These are phyloP conservation scores for Brachyhypopomus gauderio DNA, from an alignment of 2,113 vertebrate genomes.

Conservation along the genomic window DNA sequence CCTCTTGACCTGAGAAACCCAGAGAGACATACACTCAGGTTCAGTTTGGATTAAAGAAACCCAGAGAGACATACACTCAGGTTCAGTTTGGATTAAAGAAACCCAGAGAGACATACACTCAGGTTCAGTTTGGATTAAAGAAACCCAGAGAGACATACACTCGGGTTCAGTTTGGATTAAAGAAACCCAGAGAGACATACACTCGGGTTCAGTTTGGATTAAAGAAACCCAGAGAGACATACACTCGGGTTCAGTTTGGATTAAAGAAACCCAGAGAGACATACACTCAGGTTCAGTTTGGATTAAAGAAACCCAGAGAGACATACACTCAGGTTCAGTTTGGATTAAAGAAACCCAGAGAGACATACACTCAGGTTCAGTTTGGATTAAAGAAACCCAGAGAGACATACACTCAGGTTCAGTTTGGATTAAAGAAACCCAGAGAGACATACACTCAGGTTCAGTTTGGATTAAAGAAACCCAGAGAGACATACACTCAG, in stretches of 20 bases:
- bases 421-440: background rate
- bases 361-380: background rate
- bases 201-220: background rate
- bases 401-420: background rate
- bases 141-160: slow-evolving; percentile 10
- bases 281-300: background rate
- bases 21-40: background rate
- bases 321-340: background rate
- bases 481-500: background rate
- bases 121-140: background rate
- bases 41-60: background rate
- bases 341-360: slow-evolving; percentile 7
- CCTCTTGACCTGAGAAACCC: slow-evolving; percentile 79
- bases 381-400: background rate
- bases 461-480: background rate
- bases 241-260: background rate
- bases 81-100: background rate
- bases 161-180: background rate
- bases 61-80: background rate
- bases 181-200: background rate
- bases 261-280: slow-evolving; percentile 1
- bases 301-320: slow-evolving; percentile 9
- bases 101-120: background rate
- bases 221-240: slow-evolving; percentile 1
- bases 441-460: background rate